Conservation (phyloP, 2,888 invertebrate species). For the Parochlus steinenii region DNA sequence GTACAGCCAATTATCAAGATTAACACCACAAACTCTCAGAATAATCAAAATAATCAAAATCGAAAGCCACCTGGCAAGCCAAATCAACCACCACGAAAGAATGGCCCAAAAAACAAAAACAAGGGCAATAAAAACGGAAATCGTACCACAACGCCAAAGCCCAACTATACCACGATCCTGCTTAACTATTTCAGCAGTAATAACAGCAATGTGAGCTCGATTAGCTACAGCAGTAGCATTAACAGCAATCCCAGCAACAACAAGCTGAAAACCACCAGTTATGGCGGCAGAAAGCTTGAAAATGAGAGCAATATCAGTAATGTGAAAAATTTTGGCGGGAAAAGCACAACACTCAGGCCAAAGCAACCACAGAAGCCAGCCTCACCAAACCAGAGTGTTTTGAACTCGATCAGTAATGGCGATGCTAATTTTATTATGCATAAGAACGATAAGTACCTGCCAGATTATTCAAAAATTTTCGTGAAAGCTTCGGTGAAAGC, state of each 20-base stretch:
- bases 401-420: conserved; percentile 8
- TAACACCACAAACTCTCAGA: conserved; percentile 21
- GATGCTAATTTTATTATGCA: conserved; percentile 4
- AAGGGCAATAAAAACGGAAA: conserved; percentile 12
- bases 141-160: conserved; percentile 5
- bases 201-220: neutral
- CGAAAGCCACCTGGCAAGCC: neutral
- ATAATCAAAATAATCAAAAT: conserved; percentile 13
- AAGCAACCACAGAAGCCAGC: conserved; percentile 11
- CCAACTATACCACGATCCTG: conserved; percentile 8
- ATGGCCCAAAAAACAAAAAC: conserved; percentile 9
- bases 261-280: neutral
- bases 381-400: conserved; percentile 5
- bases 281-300: conserved; percentile 1
- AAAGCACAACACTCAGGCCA: conserved; percentile 10
- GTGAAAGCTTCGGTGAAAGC: conserved; percentile 25
- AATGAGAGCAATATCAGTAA: conserved; percentile 11
- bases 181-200: conserved; percentile 2
- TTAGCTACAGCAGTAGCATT: conserved; percentile 3
- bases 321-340: conserved; percentile 12
- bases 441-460: conserved; percentile 10
- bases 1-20: conserved; percentile 18
- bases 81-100: conserved; percentile 10
- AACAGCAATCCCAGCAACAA: neutral
- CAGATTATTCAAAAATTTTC: conserved; percentile 16